These are phyloP conservation scores for Dryococelus australis DNA, from an alignment of 2,888 invertebrate species.

Conservation along the genomic window DNA sequence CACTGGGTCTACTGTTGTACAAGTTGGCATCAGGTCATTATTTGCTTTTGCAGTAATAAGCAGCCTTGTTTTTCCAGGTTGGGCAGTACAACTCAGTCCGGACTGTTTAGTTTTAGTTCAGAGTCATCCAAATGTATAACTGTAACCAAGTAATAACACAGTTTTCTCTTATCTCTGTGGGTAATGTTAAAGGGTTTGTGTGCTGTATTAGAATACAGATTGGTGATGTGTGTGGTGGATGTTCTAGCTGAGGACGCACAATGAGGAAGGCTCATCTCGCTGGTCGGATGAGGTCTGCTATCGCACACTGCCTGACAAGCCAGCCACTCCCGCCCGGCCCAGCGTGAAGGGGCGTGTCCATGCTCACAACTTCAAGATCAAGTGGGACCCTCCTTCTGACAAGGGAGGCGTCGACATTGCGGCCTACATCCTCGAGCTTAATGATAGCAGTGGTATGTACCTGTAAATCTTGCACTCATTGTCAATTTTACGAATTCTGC, in stretches of 20 bases:
- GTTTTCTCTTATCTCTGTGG: too few species aligned
- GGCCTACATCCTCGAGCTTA: constrained; percentile 74
- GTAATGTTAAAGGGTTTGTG: too few species aligned
- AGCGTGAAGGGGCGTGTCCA: constrained; percentile 82
- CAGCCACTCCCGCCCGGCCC: constrained; percentile 79
- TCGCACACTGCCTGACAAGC: constrained; percentile 80
- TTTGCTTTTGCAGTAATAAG: too few species aligned
- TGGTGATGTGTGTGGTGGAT: background rate
- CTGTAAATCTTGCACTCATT: background rate
- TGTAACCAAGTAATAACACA: too few species aligned
- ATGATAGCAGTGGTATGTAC: constrained; percentile 62
- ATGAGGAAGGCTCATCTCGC: constrained; percentile 82
- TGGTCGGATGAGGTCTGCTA: constrained; percentile 84
- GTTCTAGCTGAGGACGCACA: constrained; percentile 75
- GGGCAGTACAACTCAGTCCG: too few species aligned
- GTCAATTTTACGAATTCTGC: background rate
- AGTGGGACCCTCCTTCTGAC: constrained; percentile 83
- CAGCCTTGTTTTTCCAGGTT: too few species aligned
- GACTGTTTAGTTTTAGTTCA: too few species aligned
- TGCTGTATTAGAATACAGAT: background rate
- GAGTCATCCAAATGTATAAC: too few species aligned
- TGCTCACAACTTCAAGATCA: constrained; percentile 78
- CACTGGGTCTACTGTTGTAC: too few species aligned
- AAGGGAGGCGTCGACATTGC: constrained; percentile 77
- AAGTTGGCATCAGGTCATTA: too few species aligned